These are phyloP conservation scores for Cybosia mesomella DNA, from an alignment of 2,888 invertebrate genomes.

Conservation along the genomic window DNA sequence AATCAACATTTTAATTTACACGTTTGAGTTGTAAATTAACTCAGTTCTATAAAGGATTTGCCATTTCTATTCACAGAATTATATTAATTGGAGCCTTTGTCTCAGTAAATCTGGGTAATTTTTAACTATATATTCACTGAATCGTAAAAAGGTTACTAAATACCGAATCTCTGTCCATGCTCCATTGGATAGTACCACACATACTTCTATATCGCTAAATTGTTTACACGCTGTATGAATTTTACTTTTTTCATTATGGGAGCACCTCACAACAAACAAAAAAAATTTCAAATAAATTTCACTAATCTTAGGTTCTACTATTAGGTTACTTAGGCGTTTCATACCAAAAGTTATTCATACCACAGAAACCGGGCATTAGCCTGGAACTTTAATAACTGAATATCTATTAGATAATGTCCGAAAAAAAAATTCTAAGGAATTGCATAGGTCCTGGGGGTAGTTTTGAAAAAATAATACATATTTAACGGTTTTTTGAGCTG, in stretches of 20 bases:
- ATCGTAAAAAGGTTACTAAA: conserved; percentile 22
- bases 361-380: too few relatives aligned
- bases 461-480: too few relatives aligned
- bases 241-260: not conserved
- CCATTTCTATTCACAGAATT: not conserved
- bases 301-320: not conserved
- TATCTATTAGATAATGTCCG: too few relatives aligned
- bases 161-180: conserved; percentile 11
- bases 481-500: too few relatives aligned
- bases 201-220: not conserved
- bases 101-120: conserved; percentile 14
- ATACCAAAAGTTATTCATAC: too few relatives aligned
- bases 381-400: too few relatives aligned
- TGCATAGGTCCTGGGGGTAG: too few relatives aligned
- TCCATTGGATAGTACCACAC: conserved; percentile 1
- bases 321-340: too few relatives aligned
- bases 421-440: too few relatives aligned
- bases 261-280: not conserved
- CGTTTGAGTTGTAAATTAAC: too few relatives aligned
- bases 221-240: conserved; percentile 3
- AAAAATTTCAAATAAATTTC: not conserved
- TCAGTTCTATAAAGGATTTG: not conserved
- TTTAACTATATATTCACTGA: conserved; percentile 8
- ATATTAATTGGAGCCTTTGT: not conserved
- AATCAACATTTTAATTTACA: too few relatives aligned